Evolutionary conservation across 2,797 vertebrate species (phyloP).

Genomic region (Arrhamphus sclerolepis): DNA sequence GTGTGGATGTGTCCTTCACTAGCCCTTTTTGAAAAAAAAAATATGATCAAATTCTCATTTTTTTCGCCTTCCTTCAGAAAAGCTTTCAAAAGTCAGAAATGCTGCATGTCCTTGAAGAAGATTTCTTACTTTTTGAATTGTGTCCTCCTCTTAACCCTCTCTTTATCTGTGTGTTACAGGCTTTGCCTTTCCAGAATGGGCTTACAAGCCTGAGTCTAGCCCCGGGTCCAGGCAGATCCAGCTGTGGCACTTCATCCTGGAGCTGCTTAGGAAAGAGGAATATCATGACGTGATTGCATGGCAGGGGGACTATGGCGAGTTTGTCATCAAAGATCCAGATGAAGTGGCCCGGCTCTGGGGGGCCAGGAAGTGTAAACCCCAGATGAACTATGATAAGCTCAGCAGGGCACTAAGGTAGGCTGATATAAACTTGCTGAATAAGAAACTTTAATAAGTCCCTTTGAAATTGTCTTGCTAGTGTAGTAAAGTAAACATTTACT

Average conservation of each 20-base stretch:
- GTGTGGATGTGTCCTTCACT: too few species aligned
- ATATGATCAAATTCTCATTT: too few species aligned
- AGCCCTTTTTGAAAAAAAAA: too few species aligned
- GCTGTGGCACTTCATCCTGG: conserved; percentile 94
- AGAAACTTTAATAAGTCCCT: too few species aligned
- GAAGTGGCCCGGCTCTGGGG: conserved; percentile 93
- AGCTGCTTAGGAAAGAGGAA: conserved; percentile 90
- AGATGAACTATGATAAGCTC: conserved; percentile 95
- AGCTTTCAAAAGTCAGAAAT: too few species aligned
- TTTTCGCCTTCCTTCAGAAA: too few species aligned
- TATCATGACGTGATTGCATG: conserved; percentile 93
- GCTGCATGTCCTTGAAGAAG: conserved; percentile 1
- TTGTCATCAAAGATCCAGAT: conserved; percentile 93
- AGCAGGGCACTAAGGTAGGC: conserved; percentile 89
- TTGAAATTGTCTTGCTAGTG: too few species aligned
- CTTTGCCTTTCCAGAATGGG: conserved; percentile 92
- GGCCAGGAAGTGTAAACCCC: conserved; percentile 91
- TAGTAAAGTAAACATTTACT: too few species aligned
- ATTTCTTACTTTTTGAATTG: background rate
- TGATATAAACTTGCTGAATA: background rate
- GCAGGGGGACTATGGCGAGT: conserved; percentile 94
- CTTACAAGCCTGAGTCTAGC: conserved; percentile 92
- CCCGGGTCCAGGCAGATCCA: conserved; percentile 92
- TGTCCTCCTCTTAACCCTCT: conserved; percentile 33
- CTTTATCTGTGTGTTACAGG: conserved; percentile 67